These are phyloP conservation scores for Setophaga coronata DNA, from an alignment of 2,113 vertebrate species.

Conservation along the genomic window DNA sequence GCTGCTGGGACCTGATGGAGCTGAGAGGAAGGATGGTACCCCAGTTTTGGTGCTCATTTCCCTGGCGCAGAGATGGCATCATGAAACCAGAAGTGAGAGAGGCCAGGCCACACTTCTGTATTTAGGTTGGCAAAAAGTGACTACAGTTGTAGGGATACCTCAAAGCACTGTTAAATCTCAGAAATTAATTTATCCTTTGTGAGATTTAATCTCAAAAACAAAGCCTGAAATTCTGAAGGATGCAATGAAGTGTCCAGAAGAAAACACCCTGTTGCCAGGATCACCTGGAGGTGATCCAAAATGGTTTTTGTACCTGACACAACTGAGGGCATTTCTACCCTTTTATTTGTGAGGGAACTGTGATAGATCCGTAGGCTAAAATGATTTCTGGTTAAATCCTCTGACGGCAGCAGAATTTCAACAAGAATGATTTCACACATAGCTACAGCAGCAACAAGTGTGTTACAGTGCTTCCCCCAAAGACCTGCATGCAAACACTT, in stretches of 20 bases:
- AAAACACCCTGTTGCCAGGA: background rate
- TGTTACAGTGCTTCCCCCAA: background rate
- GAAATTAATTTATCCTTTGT: background rate
- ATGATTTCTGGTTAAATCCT: background rate
- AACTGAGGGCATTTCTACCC: background rate
- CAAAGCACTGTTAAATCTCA: background rate
- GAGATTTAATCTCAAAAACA: background rate
- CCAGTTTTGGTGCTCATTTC: background rate
- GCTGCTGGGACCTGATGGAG: background rate
- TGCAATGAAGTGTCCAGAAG: background rate
- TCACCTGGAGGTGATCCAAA: background rate
- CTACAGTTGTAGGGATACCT: background rate
- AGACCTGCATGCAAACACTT: background rate
- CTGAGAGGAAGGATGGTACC: background rate
- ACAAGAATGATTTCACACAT: background rate
- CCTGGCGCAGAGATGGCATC: background rate
- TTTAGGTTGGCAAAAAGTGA: background rate
- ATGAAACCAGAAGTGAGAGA: background rate
- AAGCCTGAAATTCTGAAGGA: background rate
- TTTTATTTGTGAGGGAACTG: background rate
- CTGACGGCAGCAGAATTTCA: background rate
- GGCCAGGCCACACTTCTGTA: background rate
- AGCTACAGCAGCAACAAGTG: background rate
- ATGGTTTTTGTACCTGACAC: background rate
- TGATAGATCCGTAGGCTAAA: background rate